Evolutionary conservation across 2,113 vertebrate species (phyloP), one percentile per base, ranked within the genome.

Genomic region (Eptesicus fuscus): DNA sequence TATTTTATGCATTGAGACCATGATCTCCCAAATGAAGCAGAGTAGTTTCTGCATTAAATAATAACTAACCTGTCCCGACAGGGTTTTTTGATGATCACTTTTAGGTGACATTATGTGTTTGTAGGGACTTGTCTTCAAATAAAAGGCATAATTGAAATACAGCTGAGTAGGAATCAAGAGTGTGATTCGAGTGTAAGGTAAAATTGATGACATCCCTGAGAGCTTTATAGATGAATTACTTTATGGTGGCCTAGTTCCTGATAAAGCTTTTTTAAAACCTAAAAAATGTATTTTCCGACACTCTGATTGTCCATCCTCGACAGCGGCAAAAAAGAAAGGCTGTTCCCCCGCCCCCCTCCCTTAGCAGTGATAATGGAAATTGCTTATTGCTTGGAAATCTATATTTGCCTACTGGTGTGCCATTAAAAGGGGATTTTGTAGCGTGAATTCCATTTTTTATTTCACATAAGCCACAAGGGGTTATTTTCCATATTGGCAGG

Each of bases 21-120:
- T 91, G 78, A 74, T 59, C 65, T 85, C 71, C 18, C 73, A 25
- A 94, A 86, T n/a, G 30, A 49, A 96, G 93, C 96, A 59, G 71
- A 84, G 1, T 96, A 93, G 77, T 94, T 96, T 96, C 93, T 96
- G 93, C 65, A 47, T 97, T 97, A 97, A 97, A 97, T 97, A 97
- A 97, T 97, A 97, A 94, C 94, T 96, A 97, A 95, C 91, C 83
- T 96, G 0, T 92, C 93, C 85, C 25, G n/a, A 93, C 77, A 73
- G 87, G 91, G 70, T 65, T 88, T 70, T 93, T 63, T 1, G n/a
- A 56, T 83, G 63, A 78, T 94, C 90, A 32, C 65, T 89, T 96
- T 97, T 93, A 87, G 93, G 94, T 17, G 92, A 88, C 16, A 6
- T 82, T 93, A 59, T 91, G 65, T 95, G 65, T 97, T 96, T 94